Base-by-base conservation (phyloP, 2,888 invertebrate species). In the Himalopsyche japonica region DNA sequence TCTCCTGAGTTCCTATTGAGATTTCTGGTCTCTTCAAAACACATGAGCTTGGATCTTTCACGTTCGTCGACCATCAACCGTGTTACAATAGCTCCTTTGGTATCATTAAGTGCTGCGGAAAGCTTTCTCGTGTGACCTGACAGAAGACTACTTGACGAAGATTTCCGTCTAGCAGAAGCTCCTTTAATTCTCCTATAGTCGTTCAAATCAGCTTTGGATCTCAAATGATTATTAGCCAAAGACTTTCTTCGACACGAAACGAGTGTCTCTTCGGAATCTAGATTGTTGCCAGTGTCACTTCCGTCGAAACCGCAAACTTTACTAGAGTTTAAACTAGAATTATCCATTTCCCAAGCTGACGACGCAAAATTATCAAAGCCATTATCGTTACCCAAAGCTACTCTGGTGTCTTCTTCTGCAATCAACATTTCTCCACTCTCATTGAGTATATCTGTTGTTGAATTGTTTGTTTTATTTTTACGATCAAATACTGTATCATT, bases 21-120 rank as follows among this genome's bases (percentile, higher is more conserved):
- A 32, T 27, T 43, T 57, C 78, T 78, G 7, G 34, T 78, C 15
- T 76, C 82, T 48, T 82, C 82, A 57, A 85, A 82, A 30, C 64
- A 70, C 81, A 83, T 83, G n/a, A 84, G 24, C 47, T 87, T 87
- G 1, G 86, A 82, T 20, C 37, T 32, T 12, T 87, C 87, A 34
- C 87, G 82, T 48, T 87, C 87, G 49, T 87, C 87, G 12, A 87
- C 86, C 82, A 76, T 83, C 37, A 87, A 76, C 78, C 84, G 86
- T 47, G 84, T 83, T 8, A 85, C 79, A 49, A 82, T 64, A 4
- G 76, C 18, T 27, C 82, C 82, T 47, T 70, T 84, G 0, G 80
- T 20, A 12, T 83, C 86, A 20, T 80, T 49, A 12, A 83, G 20
- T 24, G 83, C 78, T 15, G 84, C 27, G 5, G 84, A 81, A 18